phyloP scores from a whole-genome alignment of 1,140 invertebrate genomes.

The Penaeus chinensis region DNA sequence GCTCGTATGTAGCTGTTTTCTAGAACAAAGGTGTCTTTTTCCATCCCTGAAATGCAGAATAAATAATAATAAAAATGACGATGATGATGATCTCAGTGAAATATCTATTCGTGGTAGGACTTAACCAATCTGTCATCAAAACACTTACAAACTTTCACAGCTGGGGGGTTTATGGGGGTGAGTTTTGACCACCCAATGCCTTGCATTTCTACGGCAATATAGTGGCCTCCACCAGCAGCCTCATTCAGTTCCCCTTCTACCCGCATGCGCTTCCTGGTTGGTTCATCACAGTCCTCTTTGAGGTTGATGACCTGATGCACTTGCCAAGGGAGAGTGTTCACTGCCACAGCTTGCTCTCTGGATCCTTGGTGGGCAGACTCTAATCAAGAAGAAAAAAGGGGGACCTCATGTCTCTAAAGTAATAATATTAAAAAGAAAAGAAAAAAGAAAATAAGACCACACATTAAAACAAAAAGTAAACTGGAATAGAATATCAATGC shows the following conservation, averaged over 20 bases:
- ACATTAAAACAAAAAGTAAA: too few species aligned
- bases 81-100: too few species aligned
- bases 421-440: too few species aligned
- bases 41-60: too few species aligned
- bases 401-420: too few species aligned
- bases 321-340: conserved; percentile 42
- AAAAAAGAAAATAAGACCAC: too few species aligned
- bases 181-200: conserved; percentile 43
- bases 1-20: too few species aligned
- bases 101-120: too few species aligned
- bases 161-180: neutral
- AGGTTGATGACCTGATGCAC: conserved; percentile 22
- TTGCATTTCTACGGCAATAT: conserved; percentile 31
- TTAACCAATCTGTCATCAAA: too few species aligned
- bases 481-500: too few species aligned
- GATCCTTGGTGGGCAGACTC: neutral
- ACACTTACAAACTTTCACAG: conserved; percentile 36
- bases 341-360: conserved; percentile 1
- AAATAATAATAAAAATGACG: too few species aligned
- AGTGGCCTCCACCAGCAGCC: conserved; percentile 13
- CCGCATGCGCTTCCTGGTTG: conserved; percentile 17
- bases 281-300: neutral
- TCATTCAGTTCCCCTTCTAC: conserved; percentile 19
- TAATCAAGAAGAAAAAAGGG: neutral
- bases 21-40: too few species aligned